phyloP scores from a whole-genome alignment of 2,797 vertebrate species.

The Centropyge bicolor region DNA sequence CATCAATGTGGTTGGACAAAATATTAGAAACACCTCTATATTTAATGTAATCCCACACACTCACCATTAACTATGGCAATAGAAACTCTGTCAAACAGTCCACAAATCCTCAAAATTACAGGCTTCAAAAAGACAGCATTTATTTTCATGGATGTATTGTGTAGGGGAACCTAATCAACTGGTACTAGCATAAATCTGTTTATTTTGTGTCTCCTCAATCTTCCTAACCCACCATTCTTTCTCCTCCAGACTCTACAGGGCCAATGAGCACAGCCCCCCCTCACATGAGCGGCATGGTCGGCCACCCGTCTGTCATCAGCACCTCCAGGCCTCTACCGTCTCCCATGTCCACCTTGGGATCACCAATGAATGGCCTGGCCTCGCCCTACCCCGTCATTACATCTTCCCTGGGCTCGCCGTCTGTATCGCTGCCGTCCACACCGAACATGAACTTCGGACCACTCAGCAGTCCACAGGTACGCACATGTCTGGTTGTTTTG shows the following conservation, averaged over 20 bases:
- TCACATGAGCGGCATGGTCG: slow-evolving; percentile 86
- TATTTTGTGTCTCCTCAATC: neutral
- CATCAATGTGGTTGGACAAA: no score
- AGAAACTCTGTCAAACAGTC: no score
- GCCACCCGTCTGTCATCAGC: slow-evolving; percentile 91
- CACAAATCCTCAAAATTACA: no score
- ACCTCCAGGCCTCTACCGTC: slow-evolving; percentile 85
- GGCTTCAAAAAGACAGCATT: neutral
- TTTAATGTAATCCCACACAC: no score
- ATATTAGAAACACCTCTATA: no score
- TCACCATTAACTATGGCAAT: no score
- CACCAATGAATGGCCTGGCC: slow-evolving; percentile 86
- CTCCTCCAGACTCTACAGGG: slow-evolving; percentile 83
- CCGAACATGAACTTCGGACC: slow-evolving; percentile 88
- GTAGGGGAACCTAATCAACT: neutral
- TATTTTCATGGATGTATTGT: neutral
- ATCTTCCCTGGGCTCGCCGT: slow-evolving; percentile 89
- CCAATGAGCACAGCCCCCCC: slow-evolving; percentile 85
- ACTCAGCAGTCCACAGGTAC: slow-evolving; percentile 90
- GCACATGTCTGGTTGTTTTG: slow-evolving; percentile 24
- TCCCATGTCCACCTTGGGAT: slow-evolving; percentile 86
- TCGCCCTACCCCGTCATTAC: slow-evolving; percentile 92
- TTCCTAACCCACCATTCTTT: slow-evolving; percentile 17
- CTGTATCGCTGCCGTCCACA: slow-evolving; percentile 86
- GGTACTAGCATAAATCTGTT: neutral